Conservation (phyloP, 2,888 invertebrate genomes). For the Troilus luridus region DNA sequence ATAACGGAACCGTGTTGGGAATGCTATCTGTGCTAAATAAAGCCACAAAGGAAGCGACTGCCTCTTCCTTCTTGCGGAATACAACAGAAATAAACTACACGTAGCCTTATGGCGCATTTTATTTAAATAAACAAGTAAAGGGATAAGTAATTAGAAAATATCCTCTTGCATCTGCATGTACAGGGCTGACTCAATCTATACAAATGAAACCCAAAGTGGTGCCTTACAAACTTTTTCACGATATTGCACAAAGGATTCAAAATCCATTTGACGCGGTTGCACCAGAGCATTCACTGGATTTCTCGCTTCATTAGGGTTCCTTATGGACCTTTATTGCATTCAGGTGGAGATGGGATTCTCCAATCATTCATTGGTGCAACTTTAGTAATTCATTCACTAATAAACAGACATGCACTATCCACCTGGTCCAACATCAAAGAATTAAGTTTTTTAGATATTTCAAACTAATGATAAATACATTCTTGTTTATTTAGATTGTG, state of each 20-base stretch:
- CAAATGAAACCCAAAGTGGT: not conserved
- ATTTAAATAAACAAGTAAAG: not conserved
- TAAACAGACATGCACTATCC: too few species aligned
- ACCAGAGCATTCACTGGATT: not conserved
- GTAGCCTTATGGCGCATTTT: not conserved
- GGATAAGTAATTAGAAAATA: not conserved
- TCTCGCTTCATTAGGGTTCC: not conserved
- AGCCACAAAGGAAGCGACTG: not conserved
- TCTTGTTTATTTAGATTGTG: too few species aligned
- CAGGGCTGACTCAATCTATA: not conserved
- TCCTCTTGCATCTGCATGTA: not conserved
- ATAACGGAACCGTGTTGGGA: conserved; percentile 9
- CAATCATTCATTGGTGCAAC: not conserved
- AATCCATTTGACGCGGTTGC: conserved; percentile 32
- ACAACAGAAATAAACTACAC: not conserved
- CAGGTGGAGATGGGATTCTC: not conserved
- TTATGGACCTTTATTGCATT: not conserved
- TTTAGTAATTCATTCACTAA: not conserved
- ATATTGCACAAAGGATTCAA: conserved; percentile 19
- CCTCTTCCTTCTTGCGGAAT: not conserved
- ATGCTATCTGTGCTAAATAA: conserved; percentile 16
- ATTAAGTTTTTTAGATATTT: too few species aligned
- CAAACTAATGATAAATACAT: too few species aligned
- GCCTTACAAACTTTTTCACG: not conserved
- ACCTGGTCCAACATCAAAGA: too few species aligned